Base-by-base conservation (phyloP, 1,140 invertebrate genomes). In the Procambarus clarkii region DNA sequence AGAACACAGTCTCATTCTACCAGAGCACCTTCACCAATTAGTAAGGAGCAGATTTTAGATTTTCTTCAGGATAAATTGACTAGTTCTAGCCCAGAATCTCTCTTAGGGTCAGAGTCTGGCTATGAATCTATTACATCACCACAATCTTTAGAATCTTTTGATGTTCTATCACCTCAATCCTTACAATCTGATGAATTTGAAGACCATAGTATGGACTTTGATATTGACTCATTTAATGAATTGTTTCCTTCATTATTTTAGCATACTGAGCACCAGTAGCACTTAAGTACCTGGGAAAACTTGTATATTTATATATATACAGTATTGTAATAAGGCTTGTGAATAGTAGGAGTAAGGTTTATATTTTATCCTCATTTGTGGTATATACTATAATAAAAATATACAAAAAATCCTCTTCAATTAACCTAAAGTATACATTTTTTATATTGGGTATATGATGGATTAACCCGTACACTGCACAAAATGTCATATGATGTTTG, bases 31-130 rank as follows among this genome's bases (percentile, higher is more conserved):
- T 91, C 90, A 58, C 90, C 90, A 18, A 81, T 91, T 34, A 91
- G 78, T 24, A 91, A 91, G 69, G 90, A 86, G 45, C 84, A 91
- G 48, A 91, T 91, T 13, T 50, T 91, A 54, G 84, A 86, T 82
- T 91, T 86, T 77, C 79, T 91, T 45, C 76, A 91, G 87, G 90
- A 86, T 34, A 81, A 81, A 60, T 34, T 84, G 8, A 76, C 34
- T 48, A 78, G 78, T 71, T 44, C 69, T 13, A 90, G 81, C 50
- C 81, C 80, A n/a, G 48, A 50, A 9, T 90, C 88, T 24, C 15
- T 71, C 46, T 50, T 82, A 60, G 88, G 34, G 7, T 91, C 88
- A 2, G 88, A 91, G 50, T 91, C 88, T 64, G 88, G 88, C 24
- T 91, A 91, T 91, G 88, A 85, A 7, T 91, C 88, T 58, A 45